Evolutionary conservation across 2,888 invertebrate genomes (phyloP), one percentile per base, ranked within the genome.

Genomic region (Cephus nigrinus): DNA sequence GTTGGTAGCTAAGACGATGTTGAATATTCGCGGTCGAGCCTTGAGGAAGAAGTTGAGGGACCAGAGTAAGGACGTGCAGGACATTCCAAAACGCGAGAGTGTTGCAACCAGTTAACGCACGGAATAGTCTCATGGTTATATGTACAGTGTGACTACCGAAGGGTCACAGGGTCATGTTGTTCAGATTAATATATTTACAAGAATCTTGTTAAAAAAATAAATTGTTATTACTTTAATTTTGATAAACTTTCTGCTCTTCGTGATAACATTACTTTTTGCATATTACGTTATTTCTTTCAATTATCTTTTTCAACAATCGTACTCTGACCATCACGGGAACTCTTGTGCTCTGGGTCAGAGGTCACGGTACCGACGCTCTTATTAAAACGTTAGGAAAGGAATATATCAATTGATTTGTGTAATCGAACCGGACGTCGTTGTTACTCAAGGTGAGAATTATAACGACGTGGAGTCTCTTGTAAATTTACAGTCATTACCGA

Each of bases 1-100:
- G 94, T 85, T 95, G 12, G 93, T 95, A 32, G 93, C 93, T 3
- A 93, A 94, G 74, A 94, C 94, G 0, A 94, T 95, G 94, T 93
- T 95, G 82, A 95, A 94, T 84, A 94, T 94, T 81, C 93, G 95
- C 81, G 91, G 93, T 40, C 93, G 94, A 81, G 93, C 93, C 9
- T 87, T 95, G 69, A 93, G 93, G 86, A 93, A 93, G 91, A 93
- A 88, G 78, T 77, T 69, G 34, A 81, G 80, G 76, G 80, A 72
- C 1, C 77, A 77, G 55, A 40, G 73, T 3, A 68, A 73, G 12
- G 31, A 80, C 30, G 23, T 73, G 4, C 55, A 78, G 73, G 68
- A 78, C 15, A 11, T 55, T 0, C 68, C 73, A 11, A 69, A 73
- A 23, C 75, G 34, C 0, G 74, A 75, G 1, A n/a, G 15, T 5